phyloP scores from a whole-genome alignment of 2,888 invertebrate genomes.

The Phrixothrix hirtus region DNA sequence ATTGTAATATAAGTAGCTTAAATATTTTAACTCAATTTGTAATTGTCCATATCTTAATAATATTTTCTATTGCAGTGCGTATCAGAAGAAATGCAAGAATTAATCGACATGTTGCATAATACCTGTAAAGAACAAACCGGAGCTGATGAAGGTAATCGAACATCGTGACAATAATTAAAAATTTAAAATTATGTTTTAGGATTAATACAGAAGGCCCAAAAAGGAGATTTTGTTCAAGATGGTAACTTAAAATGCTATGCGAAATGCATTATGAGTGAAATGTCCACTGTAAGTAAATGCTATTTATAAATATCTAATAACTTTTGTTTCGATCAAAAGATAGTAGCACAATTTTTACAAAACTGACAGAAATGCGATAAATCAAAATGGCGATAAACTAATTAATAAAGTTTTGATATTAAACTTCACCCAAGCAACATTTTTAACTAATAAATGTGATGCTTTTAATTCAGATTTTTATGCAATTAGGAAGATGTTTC shows the following conservation, averaged over 20 bases:
- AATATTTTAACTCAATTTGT: no score
- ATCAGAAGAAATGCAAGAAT: constrained; percentile 49
- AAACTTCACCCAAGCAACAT: no score
- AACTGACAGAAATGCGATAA: no score
- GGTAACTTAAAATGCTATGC: constrained; percentile 51
- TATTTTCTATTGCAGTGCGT: constrained; percentile 17
- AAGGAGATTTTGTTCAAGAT: constrained; percentile 50
- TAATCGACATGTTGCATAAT: constrained; percentile 49
- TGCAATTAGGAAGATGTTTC: no score
- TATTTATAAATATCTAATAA: neutral
- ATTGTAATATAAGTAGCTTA: no score
- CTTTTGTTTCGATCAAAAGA: neutral
- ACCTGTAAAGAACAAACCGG: constrained; percentile 53
- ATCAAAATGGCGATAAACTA: no score
- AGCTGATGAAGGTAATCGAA: constrained; percentile 51
- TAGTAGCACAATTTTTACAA: no score
- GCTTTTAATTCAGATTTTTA: no score
- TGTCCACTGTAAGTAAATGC: constrained; percentile 46
- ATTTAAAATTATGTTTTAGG: constrained; percentile 34
- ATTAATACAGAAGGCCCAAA: constrained; percentile 44
- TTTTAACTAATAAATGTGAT: no score
- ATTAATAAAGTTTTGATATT: no score
- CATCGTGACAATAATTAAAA: no score
- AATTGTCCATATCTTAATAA: neutral
- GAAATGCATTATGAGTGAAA: constrained; percentile 46